Conservation (phyloP, 2,797 vertebrate genomes). For the Gobionotothen gibberifrons region DNA sequence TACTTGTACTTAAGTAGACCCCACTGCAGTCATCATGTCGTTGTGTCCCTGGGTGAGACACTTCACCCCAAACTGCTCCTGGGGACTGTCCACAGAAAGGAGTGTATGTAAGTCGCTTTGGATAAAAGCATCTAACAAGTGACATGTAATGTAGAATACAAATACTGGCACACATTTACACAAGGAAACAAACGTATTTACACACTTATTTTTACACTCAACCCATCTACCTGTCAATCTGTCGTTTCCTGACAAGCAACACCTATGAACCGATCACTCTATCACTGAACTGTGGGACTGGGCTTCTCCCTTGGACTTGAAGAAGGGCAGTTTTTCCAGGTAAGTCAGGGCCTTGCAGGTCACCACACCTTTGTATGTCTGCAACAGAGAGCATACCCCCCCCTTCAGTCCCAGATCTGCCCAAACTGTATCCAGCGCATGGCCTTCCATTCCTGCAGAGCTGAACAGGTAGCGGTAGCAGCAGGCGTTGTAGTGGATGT, state of each 20-base stretch:
- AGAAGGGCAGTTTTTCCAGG: conserved; percentile 85
- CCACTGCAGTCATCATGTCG: too few species aligned
- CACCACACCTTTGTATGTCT: conserved; percentile 91
- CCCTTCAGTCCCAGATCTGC: conserved; percentile 80
- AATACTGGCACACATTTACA: neutral
- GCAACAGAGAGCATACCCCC: conserved; percentile 83
- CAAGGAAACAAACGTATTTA: neutral
- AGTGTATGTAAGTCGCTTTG: too few species aligned
- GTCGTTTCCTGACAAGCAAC: neutral
- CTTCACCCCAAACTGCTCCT: too few species aligned
- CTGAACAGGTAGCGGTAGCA: conserved; percentile 94
- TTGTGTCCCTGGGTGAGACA: too few species aligned
- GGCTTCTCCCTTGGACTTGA: conserved; percentile 48
- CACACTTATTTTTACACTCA: neutral
- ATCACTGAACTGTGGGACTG: neutral
- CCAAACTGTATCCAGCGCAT: conserved; percentile 85
- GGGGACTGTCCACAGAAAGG: too few species aligned
- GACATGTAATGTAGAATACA: conserved; percentile 4
- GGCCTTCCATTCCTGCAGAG: conserved; percentile 79
- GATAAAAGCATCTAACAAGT: too few species aligned
- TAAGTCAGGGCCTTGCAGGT: conserved; percentile 91
- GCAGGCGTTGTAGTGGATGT: conserved; percentile 91
- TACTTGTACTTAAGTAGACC: too few species aligned
- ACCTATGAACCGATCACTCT: neutral
- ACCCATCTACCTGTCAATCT: neutral